phyloP scores from a whole-genome alignment of 2,113 vertebrate genomes.

The Mormoops blainvillei region DNA sequence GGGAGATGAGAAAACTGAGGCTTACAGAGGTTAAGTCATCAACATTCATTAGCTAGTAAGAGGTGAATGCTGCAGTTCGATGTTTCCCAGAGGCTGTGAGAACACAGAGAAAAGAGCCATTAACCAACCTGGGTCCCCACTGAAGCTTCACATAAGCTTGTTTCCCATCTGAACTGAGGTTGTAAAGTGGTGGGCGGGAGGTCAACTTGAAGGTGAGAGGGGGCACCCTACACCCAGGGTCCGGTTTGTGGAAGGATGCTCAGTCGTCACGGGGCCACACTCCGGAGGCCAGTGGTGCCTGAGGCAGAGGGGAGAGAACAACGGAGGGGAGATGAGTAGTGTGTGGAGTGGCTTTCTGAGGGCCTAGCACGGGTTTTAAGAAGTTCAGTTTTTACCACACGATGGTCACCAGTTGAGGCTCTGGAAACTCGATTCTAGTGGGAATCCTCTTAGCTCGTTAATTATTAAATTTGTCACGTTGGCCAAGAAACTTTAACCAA shows the following conservation, averaged over 20 bases:
- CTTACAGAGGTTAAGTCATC: not conserved
- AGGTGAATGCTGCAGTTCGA: not conserved
- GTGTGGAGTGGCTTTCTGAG: not conserved
- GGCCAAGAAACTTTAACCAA: not conserved
- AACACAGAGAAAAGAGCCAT: not conserved
- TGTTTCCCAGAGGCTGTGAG: not conserved
- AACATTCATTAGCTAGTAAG: not conserved
- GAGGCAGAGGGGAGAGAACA: not conserved
- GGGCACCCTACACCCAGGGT: not conserved
- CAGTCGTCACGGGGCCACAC: not conserved
- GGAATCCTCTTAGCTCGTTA: not conserved
- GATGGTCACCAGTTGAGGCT: not conserved
- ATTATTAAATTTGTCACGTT: not conserved
- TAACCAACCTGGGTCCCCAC: not conserved
- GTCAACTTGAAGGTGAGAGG: not conserved
- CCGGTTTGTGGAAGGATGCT: fast-evolving
- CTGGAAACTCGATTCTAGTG: not conserved
- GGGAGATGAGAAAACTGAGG: not conserved
- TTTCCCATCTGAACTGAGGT: not conserved
- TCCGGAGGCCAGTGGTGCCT: not conserved
- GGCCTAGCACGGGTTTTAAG: not conserved
- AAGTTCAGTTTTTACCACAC: not conserved
- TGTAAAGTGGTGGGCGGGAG: not conserved
- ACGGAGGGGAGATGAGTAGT: not conserved
- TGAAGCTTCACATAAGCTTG: not conserved